Percentiles rank a stretch among this genome's conserved stretches.
Evolutionary conservation across 2,113 vertebrate species (phyloP).

Genomic region (Chaetodon auriga): DNA sequence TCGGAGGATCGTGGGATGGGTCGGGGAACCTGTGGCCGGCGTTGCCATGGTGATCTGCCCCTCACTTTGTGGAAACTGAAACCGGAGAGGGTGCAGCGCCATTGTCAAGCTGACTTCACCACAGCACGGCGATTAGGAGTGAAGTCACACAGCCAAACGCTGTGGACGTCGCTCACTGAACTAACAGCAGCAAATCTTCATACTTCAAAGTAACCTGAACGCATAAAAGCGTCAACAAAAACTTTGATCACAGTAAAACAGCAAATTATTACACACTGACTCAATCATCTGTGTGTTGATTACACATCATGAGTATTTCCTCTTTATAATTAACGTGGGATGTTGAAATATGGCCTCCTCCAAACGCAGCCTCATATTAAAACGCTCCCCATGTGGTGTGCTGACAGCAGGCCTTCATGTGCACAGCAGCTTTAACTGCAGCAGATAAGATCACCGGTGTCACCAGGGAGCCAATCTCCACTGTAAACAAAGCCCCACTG

Average conservation of each 20-base stretch:
- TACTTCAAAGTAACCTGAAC: neutral
- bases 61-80: constrained; percentile 79
- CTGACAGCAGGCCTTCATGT: constrained; percentile 46
- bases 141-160: constrained; percentile 22
- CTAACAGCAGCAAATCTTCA: neutral
- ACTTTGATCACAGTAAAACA: fast-evolving
- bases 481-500: constrained; percentile 64
- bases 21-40: constrained; percentile 51
- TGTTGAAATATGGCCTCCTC: constrained; percentile 1
- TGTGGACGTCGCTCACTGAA: neutral
- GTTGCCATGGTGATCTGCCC: constrained; percentile 72
- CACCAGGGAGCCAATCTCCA: constrained; percentile 60
- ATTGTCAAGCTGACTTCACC: constrained; percentile 47
- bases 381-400: constrained; percentile 1
- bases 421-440: constrained; percentile 33
- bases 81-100: constrained; percentile 73
- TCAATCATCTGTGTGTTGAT: neutral
- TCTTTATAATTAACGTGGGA: constrained; percentile 1
- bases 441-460: constrained; percentile 62
- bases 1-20: constrained; percentile 19
- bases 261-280: neutral
- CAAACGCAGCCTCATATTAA: constrained; percentile 11
- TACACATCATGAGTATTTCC: neutral
- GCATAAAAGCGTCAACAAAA: neutral
- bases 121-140: constrained; percentile 2